A percentile compares a stretch with the other conserved stretches of the same genome.
Conservation (phyloP, 1,140 invertebrate species). For the Metaphire vulgaris region DNA sequence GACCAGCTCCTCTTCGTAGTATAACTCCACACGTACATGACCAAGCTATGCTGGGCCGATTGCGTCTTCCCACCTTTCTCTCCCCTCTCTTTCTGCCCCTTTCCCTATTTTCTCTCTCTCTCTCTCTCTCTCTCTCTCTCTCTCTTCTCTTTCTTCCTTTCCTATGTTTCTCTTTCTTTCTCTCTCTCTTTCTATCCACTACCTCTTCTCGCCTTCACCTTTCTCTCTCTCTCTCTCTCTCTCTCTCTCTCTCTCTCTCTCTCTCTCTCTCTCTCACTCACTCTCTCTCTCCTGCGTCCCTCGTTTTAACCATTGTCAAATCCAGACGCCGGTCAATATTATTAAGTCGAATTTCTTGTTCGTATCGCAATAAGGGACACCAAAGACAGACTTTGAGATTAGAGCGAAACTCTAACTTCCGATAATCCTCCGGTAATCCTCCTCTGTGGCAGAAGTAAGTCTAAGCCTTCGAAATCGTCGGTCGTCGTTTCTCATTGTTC, state of each 20-base stretch:
- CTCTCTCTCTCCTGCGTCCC: conserved; percentile 23
- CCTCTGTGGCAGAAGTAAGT: not conserved
- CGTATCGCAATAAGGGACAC: no score
- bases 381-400: conserved; percentile 17
- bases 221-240: conserved; percentile 18
- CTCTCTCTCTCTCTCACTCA: conserved; percentile 11
- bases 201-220: not conserved
- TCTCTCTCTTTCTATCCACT: conserved; percentile 14
- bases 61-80: not conserved
- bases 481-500: not conserved
- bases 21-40: not conserved
- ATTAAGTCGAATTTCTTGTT: not conserved
- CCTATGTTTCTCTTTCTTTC: not conserved
- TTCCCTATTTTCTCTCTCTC: not conserved
- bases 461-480: not conserved
- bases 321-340: not conserved
- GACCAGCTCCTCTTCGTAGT: not conserved
- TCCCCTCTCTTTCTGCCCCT: not conserved
- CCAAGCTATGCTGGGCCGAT: not conserved
- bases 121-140: not conserved
- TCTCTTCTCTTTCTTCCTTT: not conserved
- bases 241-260: conserved; percentile 14
- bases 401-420: conserved; percentile 18
- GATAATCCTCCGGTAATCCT: not conserved
- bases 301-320: not conserved